These are phyloP conservation scores for Hydra vulgaris DNA, from an alignment of 30 jellyfish, hydroid and myxozoan species.

Conservation along the genomic window DNA sequence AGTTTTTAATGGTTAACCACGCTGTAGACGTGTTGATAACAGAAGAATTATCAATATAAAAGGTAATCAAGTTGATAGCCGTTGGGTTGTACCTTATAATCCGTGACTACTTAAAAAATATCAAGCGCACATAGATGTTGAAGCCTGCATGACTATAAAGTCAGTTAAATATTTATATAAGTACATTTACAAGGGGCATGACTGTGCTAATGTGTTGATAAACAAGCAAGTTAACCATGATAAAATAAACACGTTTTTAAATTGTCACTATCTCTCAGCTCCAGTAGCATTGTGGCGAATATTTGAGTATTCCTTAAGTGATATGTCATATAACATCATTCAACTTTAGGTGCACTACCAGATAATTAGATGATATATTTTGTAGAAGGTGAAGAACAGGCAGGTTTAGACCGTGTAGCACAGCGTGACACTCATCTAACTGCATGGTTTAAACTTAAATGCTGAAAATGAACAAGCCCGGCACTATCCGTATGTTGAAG, in stretches of 20 bases:
- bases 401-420: neutral
- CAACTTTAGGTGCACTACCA: slow-evolving; percentile 54
- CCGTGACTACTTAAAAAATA: slow-evolving; percentile 30
- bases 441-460: slow-evolving; percentile 37
- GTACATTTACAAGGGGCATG: slow-evolving; percentile 52
- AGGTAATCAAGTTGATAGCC: slow-evolving; percentile 28
- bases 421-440: slow-evolving; percentile 24
- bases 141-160: slow-evolving; percentile 28
- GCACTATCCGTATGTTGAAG: slow-evolving; percentile 26
- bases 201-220: slow-evolving; percentile 38
- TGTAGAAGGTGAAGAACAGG: slow-evolving; percentile 14
- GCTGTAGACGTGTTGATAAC: slow-evolving; percentile 32
- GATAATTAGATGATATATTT: slow-evolving; percentile 36
- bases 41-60: neutral
- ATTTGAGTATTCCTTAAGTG: slow-evolving; percentile 14
- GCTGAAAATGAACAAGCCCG: slow-evolving; percentile 26
- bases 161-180: slow-evolving; percentile 33
- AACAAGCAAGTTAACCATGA: slow-evolving; percentile 36
- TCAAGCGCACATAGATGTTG: slow-evolving; percentile 37
- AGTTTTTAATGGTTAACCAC: slow-evolving; percentile 50
- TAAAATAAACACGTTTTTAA: slow-evolving; percentile 32
- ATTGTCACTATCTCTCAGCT: slow-evolving; percentile 31
- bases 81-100: slow-evolving; percentile 53
- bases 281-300: slow-evolving; percentile 45
- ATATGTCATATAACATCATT: slow-evolving; percentile 5